These are phyloP conservation scores for Cerastoderma edule DNA, from an alignment of 2,888 invertebrate species.

Conservation along the genomic window DNA sequence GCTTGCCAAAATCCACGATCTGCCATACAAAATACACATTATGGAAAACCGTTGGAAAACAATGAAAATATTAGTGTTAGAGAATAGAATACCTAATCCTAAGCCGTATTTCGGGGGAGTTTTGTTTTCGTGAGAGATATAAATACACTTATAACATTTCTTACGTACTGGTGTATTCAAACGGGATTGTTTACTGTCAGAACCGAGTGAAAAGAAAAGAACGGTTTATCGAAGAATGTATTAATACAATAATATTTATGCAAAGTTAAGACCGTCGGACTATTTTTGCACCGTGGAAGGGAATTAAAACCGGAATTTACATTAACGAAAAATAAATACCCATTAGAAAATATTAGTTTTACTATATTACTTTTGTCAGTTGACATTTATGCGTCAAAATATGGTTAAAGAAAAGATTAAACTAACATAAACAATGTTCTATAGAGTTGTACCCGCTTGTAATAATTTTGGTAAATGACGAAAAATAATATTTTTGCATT, in stretches of 20 bases:
- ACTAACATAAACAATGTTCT: slow-evolving; percentile 46
- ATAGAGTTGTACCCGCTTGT: slow-evolving; percentile 12
- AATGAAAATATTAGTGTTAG: slow-evolving; percentile 62
- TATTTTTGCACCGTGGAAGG: slow-evolving; percentile 8
- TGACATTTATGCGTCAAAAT: slow-evolving; percentile 46
- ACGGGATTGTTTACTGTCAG: slow-evolving; percentile 37
- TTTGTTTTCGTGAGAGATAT: slow-evolving; percentile 44
- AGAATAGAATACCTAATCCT: slow-evolving; percentile 46
- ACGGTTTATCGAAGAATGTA: slow-evolving; percentile 9
- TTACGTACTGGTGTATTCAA: background rate
- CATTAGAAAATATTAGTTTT: slow-evolving; percentile 48
- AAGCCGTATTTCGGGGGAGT: slow-evolving; percentile 37
- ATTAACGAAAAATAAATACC: slow-evolving; percentile 38
- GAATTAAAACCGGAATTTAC: slow-evolving; percentile 18
- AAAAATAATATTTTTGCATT: slow-evolving; percentile 41
- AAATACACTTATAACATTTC: slow-evolving; percentile 52
- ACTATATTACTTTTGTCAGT: slow-evolving; percentile 39
- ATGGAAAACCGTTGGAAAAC: slow-evolving; percentile 51
- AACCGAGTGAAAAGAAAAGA: background rate
- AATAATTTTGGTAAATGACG: slow-evolving; percentile 33
- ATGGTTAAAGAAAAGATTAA: slow-evolving; percentile 33
- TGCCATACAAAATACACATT: slow-evolving; percentile 53
- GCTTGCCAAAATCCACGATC: background rate
- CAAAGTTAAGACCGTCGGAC: slow-evolving; percentile 41
- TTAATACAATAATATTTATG: slow-evolving; percentile 55